These are phyloP conservation scores for Oreocharis arfaki DNA, from an alignment of 2,113 vertebrate genomes.

Conservation along the genomic window DNA sequence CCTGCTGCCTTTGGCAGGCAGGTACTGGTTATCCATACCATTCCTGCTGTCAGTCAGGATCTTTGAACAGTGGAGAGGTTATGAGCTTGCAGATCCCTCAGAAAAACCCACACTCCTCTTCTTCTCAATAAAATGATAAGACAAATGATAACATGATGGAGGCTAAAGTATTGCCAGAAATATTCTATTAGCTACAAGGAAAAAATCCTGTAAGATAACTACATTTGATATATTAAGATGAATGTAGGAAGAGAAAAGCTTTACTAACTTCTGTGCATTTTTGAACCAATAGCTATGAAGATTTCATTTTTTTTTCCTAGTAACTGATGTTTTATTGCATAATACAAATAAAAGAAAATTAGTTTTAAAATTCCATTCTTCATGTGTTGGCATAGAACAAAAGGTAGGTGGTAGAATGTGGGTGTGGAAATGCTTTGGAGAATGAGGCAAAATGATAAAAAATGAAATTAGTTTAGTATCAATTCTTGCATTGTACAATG, in stretches of 20 bases:
- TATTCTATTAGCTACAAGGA: background rate
- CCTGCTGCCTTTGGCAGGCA: background rate
- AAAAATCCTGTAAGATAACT: background rate
- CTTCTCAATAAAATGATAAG: background rate
- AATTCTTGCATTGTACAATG: background rate
- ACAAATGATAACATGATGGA: background rate
- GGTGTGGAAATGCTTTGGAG: background rate
- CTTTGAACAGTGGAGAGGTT: background rate
- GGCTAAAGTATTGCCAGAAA: background rate
- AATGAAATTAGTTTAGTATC: background rate
- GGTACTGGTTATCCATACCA: rapidly evolving
- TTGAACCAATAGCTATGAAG: background rate
- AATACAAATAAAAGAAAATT: background rate
- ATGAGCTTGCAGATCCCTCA: background rate
- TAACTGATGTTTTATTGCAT: background rate
- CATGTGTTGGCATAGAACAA: background rate
- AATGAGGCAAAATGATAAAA: background rate
- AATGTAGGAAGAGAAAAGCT: background rate
- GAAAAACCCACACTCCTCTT: background rate
- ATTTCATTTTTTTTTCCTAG: background rate
- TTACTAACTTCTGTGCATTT: background rate
- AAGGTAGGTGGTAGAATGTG: background rate
- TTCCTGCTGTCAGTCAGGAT: background rate
- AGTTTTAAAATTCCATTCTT: background rate
- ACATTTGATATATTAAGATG: background rate